Evolutionary conservation across 2,797 vertebrate genomes (phyloP).

Genomic region (Enteromius trimaculatus): DNA sequence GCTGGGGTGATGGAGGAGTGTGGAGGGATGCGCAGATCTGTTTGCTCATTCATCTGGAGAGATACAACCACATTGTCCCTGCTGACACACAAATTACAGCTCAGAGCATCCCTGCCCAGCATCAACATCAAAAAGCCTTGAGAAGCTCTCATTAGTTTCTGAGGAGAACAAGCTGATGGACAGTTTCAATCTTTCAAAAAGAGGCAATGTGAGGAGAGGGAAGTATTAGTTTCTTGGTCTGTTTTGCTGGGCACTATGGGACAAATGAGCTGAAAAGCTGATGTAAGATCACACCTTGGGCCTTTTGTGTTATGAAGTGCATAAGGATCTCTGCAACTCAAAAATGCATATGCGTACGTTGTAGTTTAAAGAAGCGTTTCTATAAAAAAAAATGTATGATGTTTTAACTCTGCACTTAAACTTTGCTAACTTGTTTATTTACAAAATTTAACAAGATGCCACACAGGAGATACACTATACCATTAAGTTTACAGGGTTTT

Average conservation of each 20-base stretch:
- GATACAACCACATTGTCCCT: conserved; percentile 14
- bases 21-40: background rate
- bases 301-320: background rate
- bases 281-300: background rate
- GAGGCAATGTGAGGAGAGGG: conserved; percentile 23
- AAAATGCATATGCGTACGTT: background rate
- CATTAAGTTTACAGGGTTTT: too few relatives aligned
- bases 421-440: too few relatives aligned
- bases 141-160: conserved; percentile 35
- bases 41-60: conserved; percentile 45
- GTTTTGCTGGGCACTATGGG: background rate
- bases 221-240: background rate
- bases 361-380: background rate
- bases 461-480: too few relatives aligned
- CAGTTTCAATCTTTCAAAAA: conserved; percentile 12
- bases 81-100: conserved; percentile 47
- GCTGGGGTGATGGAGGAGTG: background rate
- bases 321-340: background rate
- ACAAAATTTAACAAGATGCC: too few relatives aligned
- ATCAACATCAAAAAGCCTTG: conserved; percentile 32
- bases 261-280: background rate
- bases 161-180: conserved; percentile 14
- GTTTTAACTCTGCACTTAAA: background rate
- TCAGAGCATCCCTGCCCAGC: conserved; percentile 11
- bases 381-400: background rate